Evolutionary conservation across 2,888 invertebrate genomes (phyloP), one percentile per base, ranked within the genome.

Genomic region (Lobophora halterata): DNA sequence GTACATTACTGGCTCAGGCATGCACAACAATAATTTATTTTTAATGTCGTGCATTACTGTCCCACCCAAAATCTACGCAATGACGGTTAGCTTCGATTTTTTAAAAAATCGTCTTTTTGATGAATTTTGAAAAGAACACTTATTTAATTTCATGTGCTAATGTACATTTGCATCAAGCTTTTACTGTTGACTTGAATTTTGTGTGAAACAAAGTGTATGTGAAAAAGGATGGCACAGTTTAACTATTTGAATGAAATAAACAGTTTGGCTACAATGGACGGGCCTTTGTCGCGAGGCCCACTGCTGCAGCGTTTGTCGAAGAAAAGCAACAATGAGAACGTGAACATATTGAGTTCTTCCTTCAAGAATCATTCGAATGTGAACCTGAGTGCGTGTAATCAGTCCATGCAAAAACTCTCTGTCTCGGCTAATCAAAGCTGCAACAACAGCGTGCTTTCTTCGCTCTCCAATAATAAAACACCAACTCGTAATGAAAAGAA

Each of bases 171-270:
- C n/a, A n/a, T n/a, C n/a, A n/a, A n/a, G n/a, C n/a, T n/a, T n/a
- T n/a, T n/a, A n/a, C n/a, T n/a, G n/a, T n/a, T n/a, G n/a, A n/a
- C n/a, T n/a, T 20, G 27, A 14, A 10, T 23, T 35, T n/a, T 6
- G 20, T 30, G 21, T n/a, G 2, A 11, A 24, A 30, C 13, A 25
- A 21, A 13, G 8, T 23, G 10, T 12, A 20, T 21, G 11, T 40
- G 16, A 16, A 35, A 40, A 49, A 66, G 35, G 49, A 95, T 95
- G 95, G 90, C 94, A 25, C 94, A 95, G 62, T 92, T 95, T 64
- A 93, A 92, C 65, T 95, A 92, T 73, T 86, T 93, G 55, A 94
- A 94, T 72, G 95, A 95, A 78, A 85, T 95, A 46, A 94, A 93
- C 57, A 94, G 90, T 85, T 88, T 93, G 37, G 86, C 93, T 10